Percentiles rank a stretch among this genome's conserved stretches.
These are phyloP conservation scores for Rhegmatorhina hoffmannsi DNA, from an alignment of 2,113 vertebrate species.

Conservation along the genomic window DNA sequence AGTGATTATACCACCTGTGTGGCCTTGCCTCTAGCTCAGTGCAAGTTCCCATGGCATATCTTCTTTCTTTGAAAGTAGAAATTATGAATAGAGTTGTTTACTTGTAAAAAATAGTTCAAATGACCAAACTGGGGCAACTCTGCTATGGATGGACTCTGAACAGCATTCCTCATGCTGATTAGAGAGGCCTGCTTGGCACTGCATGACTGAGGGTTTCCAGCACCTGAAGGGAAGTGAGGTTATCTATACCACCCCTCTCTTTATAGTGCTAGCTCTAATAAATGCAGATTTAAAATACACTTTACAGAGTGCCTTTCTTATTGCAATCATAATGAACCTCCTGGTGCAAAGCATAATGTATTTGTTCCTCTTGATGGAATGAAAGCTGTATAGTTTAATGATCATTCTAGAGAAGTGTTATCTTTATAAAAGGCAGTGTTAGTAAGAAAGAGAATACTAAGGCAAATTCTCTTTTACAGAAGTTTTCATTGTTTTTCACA, in stretches of 20 bases:
- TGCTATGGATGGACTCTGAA: neutral
- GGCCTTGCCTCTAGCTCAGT: neutral
- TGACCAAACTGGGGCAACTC: neutral
- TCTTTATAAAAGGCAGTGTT: neutral
- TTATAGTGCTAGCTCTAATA: neutral
- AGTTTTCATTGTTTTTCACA: neutral
- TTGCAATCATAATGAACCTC: neutral
- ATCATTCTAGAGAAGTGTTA: neutral
- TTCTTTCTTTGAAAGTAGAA: neutral
- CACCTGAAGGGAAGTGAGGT: neutral
- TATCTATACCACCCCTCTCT: neutral
- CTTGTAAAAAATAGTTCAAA: neutral
- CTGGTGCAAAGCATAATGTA: neutral
- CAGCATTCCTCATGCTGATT: accelerated
- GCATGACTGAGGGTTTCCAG: neutral
- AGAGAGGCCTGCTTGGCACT: neutral
- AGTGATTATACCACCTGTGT: accelerated
- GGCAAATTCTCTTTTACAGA: neutral
- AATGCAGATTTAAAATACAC: neutral
- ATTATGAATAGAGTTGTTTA: neutral
- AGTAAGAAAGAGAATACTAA: neutral
- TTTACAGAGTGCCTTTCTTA: neutral
- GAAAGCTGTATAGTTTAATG: neutral
- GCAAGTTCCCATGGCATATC: accelerated
- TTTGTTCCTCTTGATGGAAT: neutral